phyloP scores from a whole-genome alignment of 1,140 invertebrate species.

The Elysia chlorotica region DNA sequence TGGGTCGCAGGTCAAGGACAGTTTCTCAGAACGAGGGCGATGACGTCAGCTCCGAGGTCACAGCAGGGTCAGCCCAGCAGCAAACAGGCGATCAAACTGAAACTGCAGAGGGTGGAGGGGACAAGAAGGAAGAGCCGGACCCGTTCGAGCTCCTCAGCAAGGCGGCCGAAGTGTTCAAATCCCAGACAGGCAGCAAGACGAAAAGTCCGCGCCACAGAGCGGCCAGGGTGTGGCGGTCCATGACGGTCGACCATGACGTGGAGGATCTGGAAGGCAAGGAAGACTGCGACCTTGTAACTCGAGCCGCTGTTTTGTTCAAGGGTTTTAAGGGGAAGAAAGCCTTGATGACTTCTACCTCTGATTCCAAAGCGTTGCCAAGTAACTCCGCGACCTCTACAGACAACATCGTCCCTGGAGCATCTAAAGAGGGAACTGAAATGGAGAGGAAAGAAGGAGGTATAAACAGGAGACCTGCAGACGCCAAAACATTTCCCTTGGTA shows the following conservation, averaged over 20 bases:
- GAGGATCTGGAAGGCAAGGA: neutral
- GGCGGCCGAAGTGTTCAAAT: conserved; percentile 20
- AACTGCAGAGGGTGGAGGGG: neutral
- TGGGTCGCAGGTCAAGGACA: neutral
- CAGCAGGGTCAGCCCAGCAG: no score
- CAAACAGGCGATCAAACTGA: no score
- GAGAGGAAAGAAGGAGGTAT: no score
- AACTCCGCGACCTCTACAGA: no score
- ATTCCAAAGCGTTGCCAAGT: no score
- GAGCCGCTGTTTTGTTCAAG: conserved; percentile 10
- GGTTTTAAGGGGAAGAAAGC: conserved; percentile 8
- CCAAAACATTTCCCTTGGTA: no score
- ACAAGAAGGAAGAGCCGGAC: neutral
- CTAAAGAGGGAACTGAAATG: no score
- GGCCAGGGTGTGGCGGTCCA: neutral
- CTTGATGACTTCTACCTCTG: no score
- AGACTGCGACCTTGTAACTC: conserved; percentile 5
- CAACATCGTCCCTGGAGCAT: no score
- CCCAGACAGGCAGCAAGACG: conserved; percentile 4
- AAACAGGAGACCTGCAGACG: no score
- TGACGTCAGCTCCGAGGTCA: no score
- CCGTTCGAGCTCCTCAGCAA: conserved; percentile 5
- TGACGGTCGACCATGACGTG: neutral
- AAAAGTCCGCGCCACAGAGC: neutral
- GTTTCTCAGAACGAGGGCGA: neutral